Base-by-base conservation (phyloP, 2,888 invertebrate genomes). In the Augochlorella aurata region DNA sequence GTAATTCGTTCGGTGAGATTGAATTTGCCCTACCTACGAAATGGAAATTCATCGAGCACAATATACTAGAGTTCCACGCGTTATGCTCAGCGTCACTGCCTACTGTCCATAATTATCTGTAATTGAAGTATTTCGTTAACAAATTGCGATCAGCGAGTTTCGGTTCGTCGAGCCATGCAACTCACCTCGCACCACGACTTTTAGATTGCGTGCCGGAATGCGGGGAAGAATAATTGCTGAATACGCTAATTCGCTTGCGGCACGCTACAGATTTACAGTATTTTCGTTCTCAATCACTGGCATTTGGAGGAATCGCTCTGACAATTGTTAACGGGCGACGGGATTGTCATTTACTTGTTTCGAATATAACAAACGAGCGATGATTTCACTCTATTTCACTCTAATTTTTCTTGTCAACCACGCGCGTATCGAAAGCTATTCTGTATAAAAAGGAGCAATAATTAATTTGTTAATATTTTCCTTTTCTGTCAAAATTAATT, bases 1-100 rank as follows among this genome's bases (percentile, higher is more conserved):
- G 66, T 50, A 82, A 82, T 82, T 80, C 80, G 73, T 80, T 65
- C 58, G 65, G 24, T 52, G 72, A 63, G 75, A 58, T 63, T 50
- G 72, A 58, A 80, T 71, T 38, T 24, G 54, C 24, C 54, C 29
- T 54, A 24, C 10, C 24, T 65, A 50, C 45, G 68, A 50, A 79
- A 77, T 73, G 67, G 71, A 76, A 69, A 69, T 80, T 79, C 54
- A 63, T 29, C 63, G 54, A 21, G 29, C 44, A 45, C 50, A 52
- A 68, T 75, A 68, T 63, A 72, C 75, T 67, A 63, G 29, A 16
- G 38, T 68, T 68, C 8, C 49, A 21, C 49, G 21, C 18, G 38
- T 50, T 76, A 14, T 8, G 49, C 69, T 50, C 47, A 38, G 78
- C 54, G 54, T 63, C 65, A 18, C 50, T 38, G 58, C 3, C n/a